phyloP scores from a whole-genome alignment of 35 echinoderm and acorn worm species.

The Nesometra sesokonis region DNA sequence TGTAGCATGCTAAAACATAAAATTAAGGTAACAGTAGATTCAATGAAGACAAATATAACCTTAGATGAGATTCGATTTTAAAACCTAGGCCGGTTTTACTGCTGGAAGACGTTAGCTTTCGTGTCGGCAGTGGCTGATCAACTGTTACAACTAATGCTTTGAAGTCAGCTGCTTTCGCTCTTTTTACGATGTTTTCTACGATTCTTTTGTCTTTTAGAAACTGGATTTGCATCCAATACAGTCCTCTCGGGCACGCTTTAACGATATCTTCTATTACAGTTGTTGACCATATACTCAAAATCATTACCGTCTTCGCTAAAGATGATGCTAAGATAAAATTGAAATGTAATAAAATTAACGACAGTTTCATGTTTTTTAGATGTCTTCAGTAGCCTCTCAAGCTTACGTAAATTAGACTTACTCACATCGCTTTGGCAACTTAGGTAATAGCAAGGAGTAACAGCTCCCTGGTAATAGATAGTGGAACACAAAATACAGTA shows the following conservation, averaged over 20 bases:
- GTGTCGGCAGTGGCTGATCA: background rate
- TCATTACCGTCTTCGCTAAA: background rate
- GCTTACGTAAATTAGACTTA: too few species aligned
- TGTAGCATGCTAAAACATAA: too few species aligned
- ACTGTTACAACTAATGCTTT: constrained; percentile 20
- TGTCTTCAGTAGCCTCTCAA: background rate
- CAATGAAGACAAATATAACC: constrained; percentile 10
- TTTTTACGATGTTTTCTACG: constrained; percentile 21
- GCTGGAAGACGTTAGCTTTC: background rate
- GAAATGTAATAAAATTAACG: background rate
- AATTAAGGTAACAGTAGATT: constrained; percentile 8
- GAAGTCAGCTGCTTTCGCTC: constrained; percentile 21
- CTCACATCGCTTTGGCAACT: too few species aligned
- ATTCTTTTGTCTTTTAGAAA: constrained; percentile 35
- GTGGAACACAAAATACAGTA: too few species aligned
- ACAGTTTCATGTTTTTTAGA: background rate
- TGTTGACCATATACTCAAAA: constrained; percentile 4
- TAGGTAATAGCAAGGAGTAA: too few species aligned
- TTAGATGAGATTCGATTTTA: constrained; percentile 24
- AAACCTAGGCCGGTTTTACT: constrained; percentile 6
- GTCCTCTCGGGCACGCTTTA: background rate
- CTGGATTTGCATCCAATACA: constrained; percentile 28
- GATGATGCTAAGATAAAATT: background rate
- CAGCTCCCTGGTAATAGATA: too few species aligned
- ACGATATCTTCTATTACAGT: background rate